phyloP scores from a whole-genome alignment of 2,113 vertebrate genomes.

The Peromyscus leucopus region DNA sequence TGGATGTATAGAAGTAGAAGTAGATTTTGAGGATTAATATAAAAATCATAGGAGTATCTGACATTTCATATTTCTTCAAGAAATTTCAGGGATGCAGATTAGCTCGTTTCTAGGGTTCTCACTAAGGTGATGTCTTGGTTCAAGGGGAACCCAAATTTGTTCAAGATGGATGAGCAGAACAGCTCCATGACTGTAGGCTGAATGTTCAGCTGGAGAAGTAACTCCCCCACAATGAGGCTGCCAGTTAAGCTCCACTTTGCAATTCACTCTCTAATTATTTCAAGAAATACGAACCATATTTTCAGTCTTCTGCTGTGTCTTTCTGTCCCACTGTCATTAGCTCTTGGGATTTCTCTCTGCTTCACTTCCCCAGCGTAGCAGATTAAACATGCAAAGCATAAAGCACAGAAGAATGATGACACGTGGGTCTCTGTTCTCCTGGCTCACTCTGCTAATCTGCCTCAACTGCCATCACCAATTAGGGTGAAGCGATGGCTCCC shows the following conservation, averaged over 20 bases:
- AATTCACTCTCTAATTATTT: slow-evolving; percentile 47
- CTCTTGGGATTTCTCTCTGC: slow-evolving; percentile 36
- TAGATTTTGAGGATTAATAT: slow-evolving; percentile 35
- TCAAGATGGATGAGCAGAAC: not conserved
- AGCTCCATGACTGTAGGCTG: not conserved
- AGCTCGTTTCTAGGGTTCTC: not conserved
- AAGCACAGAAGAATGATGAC: slow-evolving; percentile 42
- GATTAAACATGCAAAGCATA: slow-evolving; percentile 70
- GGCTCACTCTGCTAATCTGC: slow-evolving; percentile 76
- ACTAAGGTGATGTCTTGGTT: not conserved
- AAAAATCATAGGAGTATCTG: not conserved
- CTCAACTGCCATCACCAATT: slow-evolving; percentile 64
- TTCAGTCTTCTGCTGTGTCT: not conserved
- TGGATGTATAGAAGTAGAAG: not conserved
- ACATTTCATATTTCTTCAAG: slow-evolving; percentile 22
- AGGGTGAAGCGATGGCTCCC: slow-evolving; percentile 53
- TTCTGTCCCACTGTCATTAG: not conserved
- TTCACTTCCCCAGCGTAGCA: slow-evolving; percentile 32
- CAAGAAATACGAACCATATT: slow-evolving; percentile 26
- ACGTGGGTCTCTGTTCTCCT: slow-evolving; percentile 57
- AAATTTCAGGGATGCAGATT: not conserved
- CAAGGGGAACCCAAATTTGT: not conserved
- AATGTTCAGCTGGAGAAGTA: not conserved
- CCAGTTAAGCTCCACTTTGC: not conserved
- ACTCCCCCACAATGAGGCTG: not conserved